phyloP scores from a whole-genome alignment of 2,888 invertebrate genomes.

The Ariolimax columbianus region DNA sequence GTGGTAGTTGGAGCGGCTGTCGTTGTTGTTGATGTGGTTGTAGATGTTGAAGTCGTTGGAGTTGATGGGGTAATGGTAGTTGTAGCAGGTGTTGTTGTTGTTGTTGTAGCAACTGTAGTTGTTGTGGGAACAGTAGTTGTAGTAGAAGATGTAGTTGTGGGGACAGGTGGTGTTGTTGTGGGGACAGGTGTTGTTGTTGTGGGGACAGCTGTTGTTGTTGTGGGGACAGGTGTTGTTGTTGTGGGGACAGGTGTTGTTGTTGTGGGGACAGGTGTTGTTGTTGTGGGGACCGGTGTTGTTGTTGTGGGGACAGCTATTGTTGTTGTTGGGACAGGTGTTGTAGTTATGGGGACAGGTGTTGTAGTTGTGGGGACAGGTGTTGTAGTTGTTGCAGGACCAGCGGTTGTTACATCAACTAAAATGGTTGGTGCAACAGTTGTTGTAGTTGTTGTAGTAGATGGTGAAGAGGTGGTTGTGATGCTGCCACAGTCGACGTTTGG shows the following conservation, averaged over 20 bases:
- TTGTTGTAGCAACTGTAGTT: not conserved
- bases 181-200: not conserved
- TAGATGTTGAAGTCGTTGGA: not conserved
- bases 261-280: not conserved
- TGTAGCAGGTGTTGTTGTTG: not conserved
- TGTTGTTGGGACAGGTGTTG: not conserved
- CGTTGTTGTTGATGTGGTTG: conserved; percentile 32
- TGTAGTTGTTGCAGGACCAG: not conserved
- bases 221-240: not conserved
- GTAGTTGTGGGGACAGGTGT: not conserved
- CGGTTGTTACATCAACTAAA: not conserved
- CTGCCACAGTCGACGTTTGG: not conserved
- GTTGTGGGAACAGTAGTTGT: not conserved
- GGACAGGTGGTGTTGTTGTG: not conserved
- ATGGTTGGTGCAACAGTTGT: not conserved
- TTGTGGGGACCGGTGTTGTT: not conserved
- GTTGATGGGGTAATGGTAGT: not conserved
- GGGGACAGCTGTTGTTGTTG: not conserved
- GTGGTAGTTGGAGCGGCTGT: not conserved
- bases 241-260: not conserved
- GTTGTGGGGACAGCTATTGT: not conserved
- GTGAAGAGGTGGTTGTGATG: not conserved
- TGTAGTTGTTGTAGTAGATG: not conserved
- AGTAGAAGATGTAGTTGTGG: not conserved
- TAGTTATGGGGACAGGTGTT: not conserved